These are phyloP conservation scores for Stenoptilia bipunctidactyla DNA, from an alignment of 2,888 invertebrate species.

Conservation along the genomic window DNA sequence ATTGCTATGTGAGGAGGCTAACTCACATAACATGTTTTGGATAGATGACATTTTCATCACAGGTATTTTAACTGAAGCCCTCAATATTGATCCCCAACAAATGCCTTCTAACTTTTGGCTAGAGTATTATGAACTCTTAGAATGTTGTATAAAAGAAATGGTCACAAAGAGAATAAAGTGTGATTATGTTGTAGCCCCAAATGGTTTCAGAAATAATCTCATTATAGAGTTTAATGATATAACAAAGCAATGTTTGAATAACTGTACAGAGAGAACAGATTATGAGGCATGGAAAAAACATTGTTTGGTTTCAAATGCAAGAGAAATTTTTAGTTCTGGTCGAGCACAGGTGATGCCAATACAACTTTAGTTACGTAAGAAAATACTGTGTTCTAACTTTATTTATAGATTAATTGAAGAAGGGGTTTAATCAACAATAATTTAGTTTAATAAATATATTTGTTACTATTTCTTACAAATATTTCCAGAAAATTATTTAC, in stretches of 20 bases:
- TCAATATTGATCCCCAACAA: slow-evolving; percentile 69
- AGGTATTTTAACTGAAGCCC: slow-evolving; percentile 76
- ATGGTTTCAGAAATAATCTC: slow-evolving; percentile 80
- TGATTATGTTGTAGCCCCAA: slow-evolving; percentile 80
- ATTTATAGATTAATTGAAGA: too few relatives aligned
- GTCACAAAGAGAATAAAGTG: slow-evolving; percentile 71
- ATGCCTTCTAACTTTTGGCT: slow-evolving; percentile 74
- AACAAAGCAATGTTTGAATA: slow-evolving; percentile 69
- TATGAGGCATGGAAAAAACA: slow-evolving; percentile 66
- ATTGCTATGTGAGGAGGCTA: slow-evolving; percentile 67
- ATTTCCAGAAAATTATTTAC: too few relatives aligned
- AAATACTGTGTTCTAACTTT: too few relatives aligned
- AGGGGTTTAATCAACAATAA: too few relatives aligned
- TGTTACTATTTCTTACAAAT: too few relatives aligned
- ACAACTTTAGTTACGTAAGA: too few relatives aligned
- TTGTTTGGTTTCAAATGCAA: slow-evolving; percentile 66
- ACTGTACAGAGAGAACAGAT: slow-evolving; percentile 60
- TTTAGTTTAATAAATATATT: too few relatives aligned
- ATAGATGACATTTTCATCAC: slow-evolving; percentile 92
- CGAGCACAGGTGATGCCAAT: too few relatives aligned
- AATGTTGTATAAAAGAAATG: slow-evolving; percentile 79
- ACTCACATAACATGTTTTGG: slow-evolving; percentile 83
- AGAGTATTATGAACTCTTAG: slow-evolving; percentile 77
- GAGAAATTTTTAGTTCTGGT: slow-evolving; percentile 36
- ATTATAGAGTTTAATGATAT: slow-evolving; percentile 76